Evolutionary conservation across 2,113 vertebrate genomes (phyloP), one percentile per base, ranked within the genome.

Genomic region (Crypturellus undulatus): DNA sequence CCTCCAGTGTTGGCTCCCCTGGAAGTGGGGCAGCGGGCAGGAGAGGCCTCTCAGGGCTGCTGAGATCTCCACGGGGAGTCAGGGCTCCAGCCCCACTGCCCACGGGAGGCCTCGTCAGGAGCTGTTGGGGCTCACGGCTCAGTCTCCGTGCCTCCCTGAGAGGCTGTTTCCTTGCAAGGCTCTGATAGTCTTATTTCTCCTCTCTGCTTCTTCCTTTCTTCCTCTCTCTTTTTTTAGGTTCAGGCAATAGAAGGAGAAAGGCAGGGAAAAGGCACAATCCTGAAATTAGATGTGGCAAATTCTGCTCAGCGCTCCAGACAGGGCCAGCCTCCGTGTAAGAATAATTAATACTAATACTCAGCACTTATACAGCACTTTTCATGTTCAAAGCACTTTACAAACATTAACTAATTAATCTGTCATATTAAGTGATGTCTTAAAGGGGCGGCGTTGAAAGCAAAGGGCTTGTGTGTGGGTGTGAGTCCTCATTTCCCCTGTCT

Each of bases 341-440:
- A 89, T 70, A 92, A 96, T 90, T 95, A 91, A 67, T 73, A 89
- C 45, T 77, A 76, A 95, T 79, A 84, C 68, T 93, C 82, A 84
- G 93, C 79, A 93, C 62, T 93, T 96, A 65, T 20, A 90, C 82
- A 92, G 69, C 56, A 85, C 68, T 95, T 96, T 77, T 69, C 83
- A 93, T 89, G 87, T 96, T 95, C 93, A 97, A 94, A 95, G 87
- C 79, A 87, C 79, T 95, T 93, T 93, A 79, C 93, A 90, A 96
- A 95, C 84, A 94, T 96, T 92, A 87, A 65, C 79, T 94, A 93
- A 96, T 95, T 91, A 94, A 88, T 86, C 58, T 95, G 93, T 86
- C 92, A 83, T 71, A 93, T 80, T 83, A 94, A 96, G 73, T 79
- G 43, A 89, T 93, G 45, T 79, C 91, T 95, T 95, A 93, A 90